Evolutionary conservation across 2,797 vertebrate species (phyloP).

Genomic region (Antennarius maculatus): DNA sequence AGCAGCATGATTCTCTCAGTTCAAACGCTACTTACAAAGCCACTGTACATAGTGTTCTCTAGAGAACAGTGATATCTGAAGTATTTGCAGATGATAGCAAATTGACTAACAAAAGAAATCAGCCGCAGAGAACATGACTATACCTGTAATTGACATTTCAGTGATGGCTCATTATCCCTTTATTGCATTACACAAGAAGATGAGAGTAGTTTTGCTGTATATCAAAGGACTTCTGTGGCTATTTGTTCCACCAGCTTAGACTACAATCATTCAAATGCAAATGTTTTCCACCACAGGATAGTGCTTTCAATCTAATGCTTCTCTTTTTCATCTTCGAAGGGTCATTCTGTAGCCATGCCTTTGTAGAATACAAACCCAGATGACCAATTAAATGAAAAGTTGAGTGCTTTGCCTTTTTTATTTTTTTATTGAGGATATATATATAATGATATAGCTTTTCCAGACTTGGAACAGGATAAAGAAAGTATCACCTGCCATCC

Average conservation of each 20-base stretch:
- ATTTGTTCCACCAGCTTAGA: constrained; percentile 41
- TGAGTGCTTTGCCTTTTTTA: constrained; percentile 8
- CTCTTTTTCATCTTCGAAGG: constrained; percentile 28
- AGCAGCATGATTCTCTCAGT: constrained; percentile 18
- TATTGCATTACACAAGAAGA: constrained; percentile 59
- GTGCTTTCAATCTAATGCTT: constrained; percentile 9
- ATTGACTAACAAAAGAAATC: constrained; percentile 50
- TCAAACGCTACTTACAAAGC: constrained; percentile 51
- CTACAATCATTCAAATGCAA: constrained; percentile 55
- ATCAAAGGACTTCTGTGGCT: constrained; percentile 26
- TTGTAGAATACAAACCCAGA: constrained; percentile 12
- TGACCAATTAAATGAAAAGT: constrained; percentile 29
- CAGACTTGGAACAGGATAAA: constrained; percentile 9
- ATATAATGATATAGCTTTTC: constrained; percentile 18
- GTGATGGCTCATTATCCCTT: constrained; percentile 66
- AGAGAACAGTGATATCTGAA: constrained; percentile 25
- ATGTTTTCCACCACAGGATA: constrained; percentile 16
- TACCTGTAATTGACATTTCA: constrained; percentile 64
- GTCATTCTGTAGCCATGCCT: constrained; percentile 15
- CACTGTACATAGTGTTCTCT: constrained; percentile 33
- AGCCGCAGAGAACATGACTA: constrained; percentile 41
- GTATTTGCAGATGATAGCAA: constrained; percentile 24
- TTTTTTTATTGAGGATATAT: constrained; percentile 6
- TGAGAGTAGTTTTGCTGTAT: constrained; percentile 29
- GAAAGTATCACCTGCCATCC: constrained; percentile 9